Conservation (phyloP, 2,113 vertebrate species). For the Callaeas wilsoni region DNA sequence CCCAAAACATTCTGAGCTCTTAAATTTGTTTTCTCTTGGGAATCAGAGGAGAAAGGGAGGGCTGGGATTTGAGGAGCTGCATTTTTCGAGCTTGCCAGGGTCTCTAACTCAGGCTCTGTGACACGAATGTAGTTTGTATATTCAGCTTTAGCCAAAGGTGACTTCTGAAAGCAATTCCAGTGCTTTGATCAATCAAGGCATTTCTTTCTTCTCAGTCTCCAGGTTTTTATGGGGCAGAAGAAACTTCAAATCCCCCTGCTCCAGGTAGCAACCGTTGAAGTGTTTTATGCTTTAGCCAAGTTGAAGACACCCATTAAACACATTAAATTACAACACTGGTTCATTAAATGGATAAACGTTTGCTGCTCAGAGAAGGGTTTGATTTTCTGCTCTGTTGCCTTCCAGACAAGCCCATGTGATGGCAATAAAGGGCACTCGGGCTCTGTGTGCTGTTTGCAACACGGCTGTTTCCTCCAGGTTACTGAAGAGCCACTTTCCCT, state of each 20-base stretch:
- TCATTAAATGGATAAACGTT: neutral
- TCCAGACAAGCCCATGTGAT: neutral
- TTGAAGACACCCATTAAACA: neutral
- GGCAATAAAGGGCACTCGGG: neutral
- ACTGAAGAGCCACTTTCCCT: neutral
- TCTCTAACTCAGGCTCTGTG: fast-evolving
- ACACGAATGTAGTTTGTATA: fast-evolving
- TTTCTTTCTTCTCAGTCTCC: neutral
- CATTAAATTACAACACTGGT: neutral
- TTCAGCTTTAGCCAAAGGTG: fast-evolving
- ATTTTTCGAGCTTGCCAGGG: neutral
- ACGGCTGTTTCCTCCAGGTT: neutral
- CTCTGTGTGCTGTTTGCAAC: neutral
- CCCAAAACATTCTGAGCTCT: neutral
- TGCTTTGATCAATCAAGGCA: neutral
- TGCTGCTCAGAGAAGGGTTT: neutral
- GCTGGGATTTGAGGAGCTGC: neutral
- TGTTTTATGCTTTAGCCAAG: neutral
- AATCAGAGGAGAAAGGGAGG: neutral
- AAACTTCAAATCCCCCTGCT: neutral
- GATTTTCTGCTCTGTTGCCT: constrained; percentile 14
- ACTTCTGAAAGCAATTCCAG: neutral
- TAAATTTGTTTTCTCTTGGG: neutral
- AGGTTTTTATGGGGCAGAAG: neutral
- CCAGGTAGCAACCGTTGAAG: neutral